These are phyloP conservation scores for Capitulum mitella DNA, from an alignment of 2,888 invertebrate genomes.

Conservation along the genomic window DNA sequence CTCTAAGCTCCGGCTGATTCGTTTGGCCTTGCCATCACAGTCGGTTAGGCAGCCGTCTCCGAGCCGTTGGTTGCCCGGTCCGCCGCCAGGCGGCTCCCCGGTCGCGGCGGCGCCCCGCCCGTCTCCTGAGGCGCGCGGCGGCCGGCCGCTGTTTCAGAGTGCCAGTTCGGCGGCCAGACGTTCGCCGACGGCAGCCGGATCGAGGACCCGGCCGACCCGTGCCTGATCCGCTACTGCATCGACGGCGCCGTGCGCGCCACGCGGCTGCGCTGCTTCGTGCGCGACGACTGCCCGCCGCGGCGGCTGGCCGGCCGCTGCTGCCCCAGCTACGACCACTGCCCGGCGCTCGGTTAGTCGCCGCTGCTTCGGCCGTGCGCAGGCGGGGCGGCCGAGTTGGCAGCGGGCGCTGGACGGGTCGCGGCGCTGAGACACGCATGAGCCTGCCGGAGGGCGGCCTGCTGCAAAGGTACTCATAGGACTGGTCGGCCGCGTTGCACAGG, in stretches of 20 bases:
- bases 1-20: not conserved
- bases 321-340: constrained; percentile 73
- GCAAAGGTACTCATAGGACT: too few species aligned
- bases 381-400: too few species aligned
- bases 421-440: too few species aligned
- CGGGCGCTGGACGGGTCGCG: too few species aligned
- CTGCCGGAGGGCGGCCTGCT: too few species aligned
- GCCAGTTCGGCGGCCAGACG: constrained; percentile 56
- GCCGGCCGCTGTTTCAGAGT: constrained; percentile 39
- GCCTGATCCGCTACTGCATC: constrained; percentile 40
- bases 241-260: not conserved
- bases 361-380: too few species aligned
- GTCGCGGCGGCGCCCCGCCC: not conserved
- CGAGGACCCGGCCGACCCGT: constrained; percentile 57
- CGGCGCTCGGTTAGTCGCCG: constrained; percentile 45
- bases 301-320: constrained; percentile 67
- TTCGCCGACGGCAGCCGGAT: constrained; percentile 60
- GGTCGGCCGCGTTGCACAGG: too few species aligned
- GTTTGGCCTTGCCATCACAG: not conserved
- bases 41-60: not conserved
- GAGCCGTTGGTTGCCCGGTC: not conserved
- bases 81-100: not conserved
- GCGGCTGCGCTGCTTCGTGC: constrained; percentile 42
- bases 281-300: constrained; percentile 66
- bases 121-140: too few species aligned